phyloP scores from a whole-genome alignment of 2,888 invertebrate species.

The Pandemis corylana region DNA sequence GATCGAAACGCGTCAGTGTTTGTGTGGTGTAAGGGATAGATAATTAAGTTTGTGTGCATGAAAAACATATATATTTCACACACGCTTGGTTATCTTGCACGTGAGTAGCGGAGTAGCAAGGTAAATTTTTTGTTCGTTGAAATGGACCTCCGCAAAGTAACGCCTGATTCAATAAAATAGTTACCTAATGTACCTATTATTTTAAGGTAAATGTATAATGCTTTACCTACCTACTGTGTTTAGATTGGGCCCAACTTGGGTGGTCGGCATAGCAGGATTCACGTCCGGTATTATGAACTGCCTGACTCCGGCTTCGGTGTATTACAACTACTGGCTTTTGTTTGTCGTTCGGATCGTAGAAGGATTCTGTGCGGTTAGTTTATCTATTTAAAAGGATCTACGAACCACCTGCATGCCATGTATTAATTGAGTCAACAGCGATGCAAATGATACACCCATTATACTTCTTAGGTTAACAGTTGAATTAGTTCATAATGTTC shows the following conservation, averaged over 20 bases:
- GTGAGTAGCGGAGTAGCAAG: too few relatives aligned
- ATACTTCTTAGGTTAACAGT: too few relatives aligned
- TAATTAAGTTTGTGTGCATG: too few relatives aligned
- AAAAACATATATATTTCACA: too few relatives aligned
- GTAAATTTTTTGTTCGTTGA: too few relatives aligned
- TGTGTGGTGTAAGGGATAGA: too few relatives aligned
- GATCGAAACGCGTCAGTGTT: too few relatives aligned
- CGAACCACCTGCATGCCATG: not conserved
- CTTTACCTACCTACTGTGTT: slow-evolving; percentile 6
- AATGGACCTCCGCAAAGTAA: too few relatives aligned
- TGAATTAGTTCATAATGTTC: too few relatives aligned
- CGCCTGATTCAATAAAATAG: too few relatives aligned
- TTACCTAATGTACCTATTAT: not conserved
- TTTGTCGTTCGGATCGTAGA: slow-evolving; percentile 66
- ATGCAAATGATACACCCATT: too few relatives aligned
- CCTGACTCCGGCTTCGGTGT: slow-evolving; percentile 71
- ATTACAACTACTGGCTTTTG: slow-evolving; percentile 69
- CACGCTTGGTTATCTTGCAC: too few relatives aligned
- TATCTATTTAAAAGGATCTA: not conserved
- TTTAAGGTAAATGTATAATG: not conserved
- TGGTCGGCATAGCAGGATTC: slow-evolving; percentile 70
- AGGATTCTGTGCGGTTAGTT: slow-evolving; percentile 78
- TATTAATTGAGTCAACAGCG: not conserved
- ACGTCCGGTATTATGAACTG: slow-evolving; percentile 69
- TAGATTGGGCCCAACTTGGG: slow-evolving; percentile 77